Percentiles rank a stretch among this genome's conserved stretches.
Conservation (phyloP, 2,888 invertebrate genomes). For the Zootermopsis nevadensis region DNA sequence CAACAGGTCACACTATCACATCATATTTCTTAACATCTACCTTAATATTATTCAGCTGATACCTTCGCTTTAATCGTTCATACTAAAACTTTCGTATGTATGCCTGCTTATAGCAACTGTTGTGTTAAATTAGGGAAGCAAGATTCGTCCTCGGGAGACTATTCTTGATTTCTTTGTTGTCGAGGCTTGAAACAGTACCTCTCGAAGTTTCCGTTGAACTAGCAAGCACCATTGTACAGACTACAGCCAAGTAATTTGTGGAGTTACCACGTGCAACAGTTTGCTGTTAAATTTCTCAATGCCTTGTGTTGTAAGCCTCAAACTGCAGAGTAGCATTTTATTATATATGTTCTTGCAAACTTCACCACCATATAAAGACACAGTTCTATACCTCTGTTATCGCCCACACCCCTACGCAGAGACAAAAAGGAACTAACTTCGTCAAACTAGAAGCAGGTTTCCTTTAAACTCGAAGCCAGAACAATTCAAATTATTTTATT, state of each 20-base stretch:
- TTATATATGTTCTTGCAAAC: constrained; percentile 12
- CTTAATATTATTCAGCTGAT: no score
- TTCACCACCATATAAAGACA: constrained; percentile 6
- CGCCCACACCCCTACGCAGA: background rate
- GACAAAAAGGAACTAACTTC: background rate
- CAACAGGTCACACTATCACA: no score
- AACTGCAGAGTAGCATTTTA: background rate
- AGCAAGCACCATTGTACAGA: background rate
- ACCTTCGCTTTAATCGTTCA: no score
- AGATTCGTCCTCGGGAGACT: no score
- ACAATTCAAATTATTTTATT: background rate
- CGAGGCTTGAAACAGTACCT: background rate
- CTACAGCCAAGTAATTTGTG: background rate
- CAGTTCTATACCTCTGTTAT: background rate
- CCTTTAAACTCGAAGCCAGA: background rate
- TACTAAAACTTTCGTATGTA: no score
- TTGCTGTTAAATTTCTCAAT: constrained; percentile 16
- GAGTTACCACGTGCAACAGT: constrained; percentile 16
- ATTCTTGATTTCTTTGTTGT: no score
- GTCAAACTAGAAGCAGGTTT: constrained; percentile 16
- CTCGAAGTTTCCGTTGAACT: background rate
- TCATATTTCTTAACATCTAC: no score
- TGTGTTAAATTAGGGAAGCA: no score
- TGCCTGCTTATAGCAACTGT: no score
- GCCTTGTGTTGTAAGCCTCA: constrained; percentile 10